Evolutionary conservation across 2,113 vertebrate genomes (phyloP), one percentile per base, ranked within the genome.

Genomic region (Falco punctatus): DNA sequence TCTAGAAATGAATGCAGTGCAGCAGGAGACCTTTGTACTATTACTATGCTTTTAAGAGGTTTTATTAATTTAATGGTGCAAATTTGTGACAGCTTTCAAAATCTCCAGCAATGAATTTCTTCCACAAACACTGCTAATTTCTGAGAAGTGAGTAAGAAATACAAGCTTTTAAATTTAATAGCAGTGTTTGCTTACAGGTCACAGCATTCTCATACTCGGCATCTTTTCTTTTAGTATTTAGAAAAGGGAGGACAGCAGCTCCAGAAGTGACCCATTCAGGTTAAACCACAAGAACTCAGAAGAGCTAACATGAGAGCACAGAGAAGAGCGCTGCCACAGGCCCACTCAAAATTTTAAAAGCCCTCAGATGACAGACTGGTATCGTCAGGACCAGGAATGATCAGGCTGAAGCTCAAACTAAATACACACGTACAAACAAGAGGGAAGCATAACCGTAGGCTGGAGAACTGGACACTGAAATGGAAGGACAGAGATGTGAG

Each of bases 51-150:
- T 90, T 73, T 49, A 73, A 67, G 74, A 78, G 32, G 74, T 44
- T 86, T 95, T 88, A 94, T 83, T 40, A 90, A 95, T 93, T 74
- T 88, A 87, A 92, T 17, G 20, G 78, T 79, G 65, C 58, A 48
- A 62, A 84, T 81, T 80, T 73, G 71, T 71, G 66, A 77, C n/a
- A 67, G 38, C 35, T 70, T 88, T 73, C 79, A 82, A 94, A 81
- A 86, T 54, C 58, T 74, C 55, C 55, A 71, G 64, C 83, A 79
- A 64, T 30, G 7, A 66, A 62, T 64, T 93, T 82, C 24, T 48
- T 86, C 72, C 57, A 48, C 15, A 85, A 91, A 74, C n/a, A 79
- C 2, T 40, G n/a, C 52, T 79, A 8, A 86, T 78, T 81, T 84
- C 72, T 88, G 82, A 84, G 40, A 86, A 58, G 9, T 15, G 30